These are phyloP conservation scores for Episyrphus balteatus DNA, from an alignment of 1,140 invertebrate species.

Conservation along the genomic window DNA sequence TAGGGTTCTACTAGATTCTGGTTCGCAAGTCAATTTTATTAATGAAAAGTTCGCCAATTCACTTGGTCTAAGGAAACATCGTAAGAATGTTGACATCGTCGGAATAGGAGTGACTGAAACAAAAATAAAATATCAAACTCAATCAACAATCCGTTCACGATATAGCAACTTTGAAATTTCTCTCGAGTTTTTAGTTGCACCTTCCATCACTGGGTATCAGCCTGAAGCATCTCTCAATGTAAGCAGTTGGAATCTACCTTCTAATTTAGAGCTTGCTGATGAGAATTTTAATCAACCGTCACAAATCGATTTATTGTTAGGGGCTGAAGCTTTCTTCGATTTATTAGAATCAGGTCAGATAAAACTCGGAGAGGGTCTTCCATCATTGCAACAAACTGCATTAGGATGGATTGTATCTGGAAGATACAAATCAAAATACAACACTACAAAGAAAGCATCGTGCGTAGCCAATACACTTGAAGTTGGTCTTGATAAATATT, in stretches of 20 bases:
- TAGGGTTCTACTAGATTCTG: too few relatives aligned
- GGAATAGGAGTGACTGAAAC: conserved; percentile 1
- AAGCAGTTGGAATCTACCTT: conserved; percentile 16
- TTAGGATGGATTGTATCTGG: conserved; percentile 20
- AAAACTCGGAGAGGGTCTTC: conserved; percentile 9
- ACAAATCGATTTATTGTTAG: conserved; percentile 20
- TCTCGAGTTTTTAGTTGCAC: conserved; percentile 3
- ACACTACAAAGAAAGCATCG: too few relatives aligned
- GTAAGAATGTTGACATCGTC: neutral
- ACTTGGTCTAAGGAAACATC: too few relatives aligned
- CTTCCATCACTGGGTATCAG: conserved; percentile 6
- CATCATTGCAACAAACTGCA: conserved; percentile 22
- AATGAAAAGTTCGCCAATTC: neutral
- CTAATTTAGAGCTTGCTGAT: conserved; percentile 15
- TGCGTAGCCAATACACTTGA: too few relatives aligned
- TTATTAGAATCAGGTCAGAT: conserved; percentile 17
- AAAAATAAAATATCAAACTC: neutral
- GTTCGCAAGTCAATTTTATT: neutral
- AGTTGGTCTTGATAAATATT: neutral
- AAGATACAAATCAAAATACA: too few relatives aligned
- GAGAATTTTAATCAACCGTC: conserved; percentile 14
- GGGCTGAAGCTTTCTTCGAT: conserved; percentile 23
- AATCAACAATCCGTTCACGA: conserved; percentile 1
- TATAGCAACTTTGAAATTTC: neutral
- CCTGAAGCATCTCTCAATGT: conserved; percentile 4